A percentile compares a stretch with the other conserved stretches of the same genome.
These are phyloP conservation scores for Pheosia tremula DNA, from an alignment of 2,888 invertebrate genomes.

Conservation along the genomic window DNA sequence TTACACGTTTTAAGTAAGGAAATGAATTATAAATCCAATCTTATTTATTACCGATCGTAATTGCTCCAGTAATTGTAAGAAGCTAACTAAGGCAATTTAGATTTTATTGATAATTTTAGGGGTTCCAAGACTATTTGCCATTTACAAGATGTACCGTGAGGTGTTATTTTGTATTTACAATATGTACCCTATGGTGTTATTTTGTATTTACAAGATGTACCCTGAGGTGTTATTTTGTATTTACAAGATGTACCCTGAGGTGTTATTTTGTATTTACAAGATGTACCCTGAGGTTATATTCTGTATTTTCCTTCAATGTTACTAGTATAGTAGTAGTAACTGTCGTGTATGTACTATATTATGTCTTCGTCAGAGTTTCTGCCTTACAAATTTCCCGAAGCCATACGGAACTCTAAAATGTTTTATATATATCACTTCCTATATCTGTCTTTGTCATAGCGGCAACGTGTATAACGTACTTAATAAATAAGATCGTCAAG, in stretches of 20 bases:
- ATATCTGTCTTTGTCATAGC: conserved; percentile 48
- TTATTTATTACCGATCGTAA: conserved; percentile 31
- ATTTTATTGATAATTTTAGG: neutral
- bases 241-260: no score
- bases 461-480: conserved; percentile 11
- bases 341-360: neutral
- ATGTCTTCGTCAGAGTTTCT: no score
- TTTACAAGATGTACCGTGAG: no score
- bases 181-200: no score
- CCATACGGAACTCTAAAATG: conserved; percentile 27
- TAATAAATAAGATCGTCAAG: conserved; percentile 36
- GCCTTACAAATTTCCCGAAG: neutral
- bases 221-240: no score
- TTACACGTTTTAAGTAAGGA: conserved; percentile 20
- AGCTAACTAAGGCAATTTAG: neutral
- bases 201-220: no score
- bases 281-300: no score
- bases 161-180: no score
- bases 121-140: neutral
- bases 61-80: conserved; percentile 19
- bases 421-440: conserved; percentile 58
- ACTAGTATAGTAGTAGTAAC: no score
- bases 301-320: no score
- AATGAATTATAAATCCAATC: conserved; percentile 26
- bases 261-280: no score